Percentiles rank a stretch among this genome's conserved stretches.
Conservation (phyloP, 2,113 vertebrate genomes). For the Tringa solitaria region DNA sequence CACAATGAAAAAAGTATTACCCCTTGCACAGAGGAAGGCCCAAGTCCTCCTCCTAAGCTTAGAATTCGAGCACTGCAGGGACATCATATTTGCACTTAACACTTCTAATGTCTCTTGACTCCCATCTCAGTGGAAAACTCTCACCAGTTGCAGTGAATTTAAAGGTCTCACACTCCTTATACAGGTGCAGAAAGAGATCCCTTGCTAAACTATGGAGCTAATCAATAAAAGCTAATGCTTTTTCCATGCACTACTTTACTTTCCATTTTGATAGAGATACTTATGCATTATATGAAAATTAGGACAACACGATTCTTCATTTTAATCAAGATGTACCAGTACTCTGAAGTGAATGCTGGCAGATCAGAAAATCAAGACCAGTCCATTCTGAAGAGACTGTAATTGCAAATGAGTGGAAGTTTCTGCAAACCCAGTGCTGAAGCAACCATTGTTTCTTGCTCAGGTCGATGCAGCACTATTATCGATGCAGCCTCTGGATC, state of each 20-base stretch:
- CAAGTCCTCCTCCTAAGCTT: neutral
- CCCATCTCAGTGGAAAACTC: neutral
- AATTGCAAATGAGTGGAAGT: neutral
- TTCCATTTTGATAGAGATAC: neutral
- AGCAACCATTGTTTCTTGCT: neutral
- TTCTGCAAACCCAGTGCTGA: neutral
- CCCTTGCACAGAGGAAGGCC: neutral
- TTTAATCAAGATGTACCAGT: neutral
- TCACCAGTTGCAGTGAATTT: neutral
- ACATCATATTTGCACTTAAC: neutral
- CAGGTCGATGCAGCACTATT: conserved; percentile 60
- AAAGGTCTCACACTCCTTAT: neutral
- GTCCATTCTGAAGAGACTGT: neutral
- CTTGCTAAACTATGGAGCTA: neutral
- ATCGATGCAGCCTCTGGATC: conserved; percentile 7
- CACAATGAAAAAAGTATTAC: neutral
- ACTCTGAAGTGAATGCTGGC: neutral
- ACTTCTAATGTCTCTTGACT: neutral
- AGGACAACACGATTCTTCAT: neutral
- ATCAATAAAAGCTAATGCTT: neutral
- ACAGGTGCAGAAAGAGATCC: neutral
- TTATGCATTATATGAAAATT: neutral
- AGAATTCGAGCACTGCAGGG: neutral
- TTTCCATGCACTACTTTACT: neutral
- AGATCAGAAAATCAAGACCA: neutral